Percentiles rank a stretch among this genome's conserved stretches.
Conservation (phyloP, 2,888 invertebrate genomes). For the Tiliacea citrago region DNA sequence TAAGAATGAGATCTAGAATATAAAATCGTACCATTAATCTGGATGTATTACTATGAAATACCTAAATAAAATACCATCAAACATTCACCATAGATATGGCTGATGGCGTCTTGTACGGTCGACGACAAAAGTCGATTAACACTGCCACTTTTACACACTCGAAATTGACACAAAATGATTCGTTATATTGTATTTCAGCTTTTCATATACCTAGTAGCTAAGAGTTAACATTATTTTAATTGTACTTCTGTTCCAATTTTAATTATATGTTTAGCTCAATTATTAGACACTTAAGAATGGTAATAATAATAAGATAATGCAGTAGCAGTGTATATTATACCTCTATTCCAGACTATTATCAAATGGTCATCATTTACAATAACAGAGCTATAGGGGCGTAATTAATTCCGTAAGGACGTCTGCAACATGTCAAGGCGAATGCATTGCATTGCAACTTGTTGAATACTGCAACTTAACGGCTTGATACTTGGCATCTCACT, state of each 20-base stretch:
- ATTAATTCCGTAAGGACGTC: conserved; percentile 78
- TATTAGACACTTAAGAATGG: background rate
- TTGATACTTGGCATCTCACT: conserved; percentile 69
- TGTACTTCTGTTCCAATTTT: background rate
- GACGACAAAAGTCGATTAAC: too few relatives aligned
- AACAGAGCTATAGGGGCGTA: conserved; percentile 63
- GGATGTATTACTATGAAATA: too few relatives aligned
- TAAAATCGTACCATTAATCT: too few relatives aligned
- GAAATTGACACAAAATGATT: too few relatives aligned
- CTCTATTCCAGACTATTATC: conserved; percentile 12
- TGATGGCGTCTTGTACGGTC: too few relatives aligned
- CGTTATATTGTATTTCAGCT: background rate
- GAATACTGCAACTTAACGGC: conserved; percentile 45
- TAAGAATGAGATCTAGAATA: too few relatives aligned
- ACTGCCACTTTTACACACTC: too few relatives aligned
- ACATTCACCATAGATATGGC: too few relatives aligned
- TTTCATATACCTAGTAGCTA: background rate
- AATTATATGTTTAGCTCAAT: background rate
- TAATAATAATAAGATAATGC: background rate
- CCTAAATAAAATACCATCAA: too few relatives aligned
- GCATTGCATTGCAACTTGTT: conserved; percentile 73
- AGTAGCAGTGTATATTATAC: background rate
- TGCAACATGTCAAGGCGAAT: conserved; percentile 75
- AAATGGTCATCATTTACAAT: conserved; percentile 60
- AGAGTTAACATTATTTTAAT: background rate